Base-by-base conservation (phyloP, 2,888 invertebrate genomes). In the Mellilla xanthometata region DNA sequence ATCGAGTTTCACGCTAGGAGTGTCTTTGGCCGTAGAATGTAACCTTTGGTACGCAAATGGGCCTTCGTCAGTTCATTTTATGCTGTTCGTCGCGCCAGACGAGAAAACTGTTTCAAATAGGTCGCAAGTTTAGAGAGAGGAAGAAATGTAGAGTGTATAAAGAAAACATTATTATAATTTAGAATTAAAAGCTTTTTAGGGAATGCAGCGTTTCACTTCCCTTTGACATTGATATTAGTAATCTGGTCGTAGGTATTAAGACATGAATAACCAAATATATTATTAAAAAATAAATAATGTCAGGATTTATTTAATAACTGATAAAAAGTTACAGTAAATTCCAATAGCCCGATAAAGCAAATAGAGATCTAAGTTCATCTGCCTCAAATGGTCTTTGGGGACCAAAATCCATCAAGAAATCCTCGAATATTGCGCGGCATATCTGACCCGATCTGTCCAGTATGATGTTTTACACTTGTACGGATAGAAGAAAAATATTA, bases 41-140 rank as follows among this genome's bases (percentile, higher is more conserved):
- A 78, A 74, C 28, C 64, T 89, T 5, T 88, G 82, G 81, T 83
- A 83, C 36, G 77, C 79, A 9, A 57, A 54, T 7, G 83, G 83
- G 0, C 69, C 72, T 0, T 80, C 87, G 0, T 54, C 66, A 0
- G 53, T 77, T 2, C 61, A 75, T 15, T 88, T 88, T 61, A 42
- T 86, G 35, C 50, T 88, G 8, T 86, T 79, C 45, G 81, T 87
- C 4, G 68, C 68, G 28, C 70, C 72, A 6, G 65, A 61, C 32
- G 56, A 58, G n/a, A 62, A 43, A 11, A 31, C 43, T 52, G 45
- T 38, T 47, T 44, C 32, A 12, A 50, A 41, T 45, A 50, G 40
- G 34, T 28, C 32, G 42, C 29, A 28, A 24, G 33, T 29, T 35
- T 42, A 42, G 34, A 36, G 12, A 39, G 28, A 31, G 28, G 29